These are phyloP conservation scores for Drosophila sordidula DNA, from an alignment of 2,888 invertebrate genomes.

Conservation along the genomic window DNA sequence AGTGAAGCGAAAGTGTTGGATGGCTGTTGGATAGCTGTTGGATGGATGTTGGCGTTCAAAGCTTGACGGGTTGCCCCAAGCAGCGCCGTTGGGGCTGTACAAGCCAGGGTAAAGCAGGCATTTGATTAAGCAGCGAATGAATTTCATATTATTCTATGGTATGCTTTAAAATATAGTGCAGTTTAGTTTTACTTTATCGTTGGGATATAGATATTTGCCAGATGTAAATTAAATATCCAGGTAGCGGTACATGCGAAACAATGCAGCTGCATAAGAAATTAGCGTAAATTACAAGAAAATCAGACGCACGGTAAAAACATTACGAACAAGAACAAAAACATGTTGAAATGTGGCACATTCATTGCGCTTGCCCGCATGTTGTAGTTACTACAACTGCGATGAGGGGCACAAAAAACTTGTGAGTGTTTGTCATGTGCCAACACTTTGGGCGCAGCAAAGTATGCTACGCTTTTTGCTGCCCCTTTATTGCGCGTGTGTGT, in stretches of 20 bases:
- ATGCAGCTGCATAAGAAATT: constrained; percentile 55
- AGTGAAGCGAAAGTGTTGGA: constrained; percentile 22
- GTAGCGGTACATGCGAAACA: constrained; percentile 1
- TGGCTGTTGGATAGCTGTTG: constrained; percentile 7
- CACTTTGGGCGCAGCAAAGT: constrained; percentile 64
- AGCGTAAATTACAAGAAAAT: constrained; percentile 67
- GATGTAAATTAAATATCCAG: neutral
- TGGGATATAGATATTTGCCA: rapidly evolving
- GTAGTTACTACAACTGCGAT: constrained; percentile 27
- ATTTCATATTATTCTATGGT: neutral
- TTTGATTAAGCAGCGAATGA: constrained; percentile 10
- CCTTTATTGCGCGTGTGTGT: constrained; percentile 11
- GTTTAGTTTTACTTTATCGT: neutral
- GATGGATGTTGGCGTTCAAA: neutral
- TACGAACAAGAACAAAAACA: constrained; percentile 20
- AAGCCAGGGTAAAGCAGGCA: constrained; percentile 6
- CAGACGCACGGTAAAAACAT: constrained; percentile 17
- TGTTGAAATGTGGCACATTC: constrained; percentile 28
- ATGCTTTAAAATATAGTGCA: constrained; percentile 2
- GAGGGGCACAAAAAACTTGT: constrained; percentile 62
- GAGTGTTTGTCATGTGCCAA: constrained; percentile 80
- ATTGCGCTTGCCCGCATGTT: constrained; percentile 44
- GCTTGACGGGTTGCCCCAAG: neutral
- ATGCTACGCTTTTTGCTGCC: constrained; percentile 62
- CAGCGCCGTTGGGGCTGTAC: neutral